phyloP scores from a whole-genome alignment of 2,113 vertebrate species.

The Mesembrinibis cayennensis region DNA sequence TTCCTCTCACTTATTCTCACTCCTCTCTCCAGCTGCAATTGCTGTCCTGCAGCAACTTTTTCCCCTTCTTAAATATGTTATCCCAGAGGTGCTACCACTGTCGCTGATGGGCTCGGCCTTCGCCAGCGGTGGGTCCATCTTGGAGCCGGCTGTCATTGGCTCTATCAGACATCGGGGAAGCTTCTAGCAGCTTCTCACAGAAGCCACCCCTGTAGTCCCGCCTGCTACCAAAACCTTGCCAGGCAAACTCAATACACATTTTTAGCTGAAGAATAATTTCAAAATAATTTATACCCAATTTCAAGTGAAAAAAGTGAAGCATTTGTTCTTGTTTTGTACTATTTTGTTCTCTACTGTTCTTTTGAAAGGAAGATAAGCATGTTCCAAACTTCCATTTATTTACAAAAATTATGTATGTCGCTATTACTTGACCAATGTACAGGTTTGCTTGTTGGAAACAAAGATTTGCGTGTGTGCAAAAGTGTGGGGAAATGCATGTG shows the following conservation, averaged over 20 bases:
- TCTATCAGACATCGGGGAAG: neutral
- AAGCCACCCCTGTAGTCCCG: neutral
- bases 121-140: neutral
- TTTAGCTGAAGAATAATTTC: neutral
- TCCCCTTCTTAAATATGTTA: neutral
- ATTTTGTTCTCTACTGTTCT: neutral
- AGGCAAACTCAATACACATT: neutral
- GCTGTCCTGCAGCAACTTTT: neutral
- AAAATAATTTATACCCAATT: neutral
- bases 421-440: neutral
- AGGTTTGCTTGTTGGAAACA: neutral
- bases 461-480: neutral
- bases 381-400: neutral
- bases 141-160: neutral
- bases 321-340: neutral
- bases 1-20: neutral
- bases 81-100: neutral
- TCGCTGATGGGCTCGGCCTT: neutral
- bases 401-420: neutral
- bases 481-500: neutral
- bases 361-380: neutral
- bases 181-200: neutral
- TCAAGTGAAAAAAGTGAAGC: neutral
- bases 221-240: neutral
- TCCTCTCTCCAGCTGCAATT: neutral